Base-by-base conservation (phyloP, 1,140 invertebrate species). In the Drosophila takahashii region DNA sequence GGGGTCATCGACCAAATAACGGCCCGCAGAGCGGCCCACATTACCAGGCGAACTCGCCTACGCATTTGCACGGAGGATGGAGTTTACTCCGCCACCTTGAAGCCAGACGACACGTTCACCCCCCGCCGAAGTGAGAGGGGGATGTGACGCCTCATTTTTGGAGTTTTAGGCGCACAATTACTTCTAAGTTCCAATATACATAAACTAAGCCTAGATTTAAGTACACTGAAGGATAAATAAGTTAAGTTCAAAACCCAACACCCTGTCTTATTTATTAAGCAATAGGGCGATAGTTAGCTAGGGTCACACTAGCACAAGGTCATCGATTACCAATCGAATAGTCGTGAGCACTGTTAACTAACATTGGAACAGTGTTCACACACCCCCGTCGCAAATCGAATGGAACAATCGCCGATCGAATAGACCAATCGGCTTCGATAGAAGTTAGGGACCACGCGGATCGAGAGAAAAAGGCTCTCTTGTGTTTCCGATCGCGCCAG, bases 221-320 rank as follows among this genome's bases (percentile, higher is more conserved):
- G 34, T 13, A 5, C 27, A 29, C 27, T 29, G 6, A 7, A 29
- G 32, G 32, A 34, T 34, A 16, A 41, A 41, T 16, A 15, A 42
- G 39, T 9, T 16, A 42, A 16, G 39, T 42, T 42, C 15, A 42
- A 42, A 42, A 41, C 39, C 15, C 39, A 42, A 42, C 39, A 42
- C 9, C 7, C 39, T 42, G 39, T 42, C 39, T 42, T 42, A 42
- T 42, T 42, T 42, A 42, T 2, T 16, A 42, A 42, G 39, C 39
- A 8, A 16, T 16, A 16, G 15, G 3, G 4, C 15, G 39, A 16
- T 42, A 42, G 39, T 16, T 42, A 42, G 15, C 15, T 9, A 16
- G 9, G 39, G 39, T 42, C 27, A 29, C 27, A 29, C 39, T 41
- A 41, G 13, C 5, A 15, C 4, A 29, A 29, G 1, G 27, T 7